A percentile compares a stretch with the other conserved stretches of the same genome.
Conservation (phyloP, 2,113 vertebrate genomes). For the Melanostigma gelatinosum region DNA sequence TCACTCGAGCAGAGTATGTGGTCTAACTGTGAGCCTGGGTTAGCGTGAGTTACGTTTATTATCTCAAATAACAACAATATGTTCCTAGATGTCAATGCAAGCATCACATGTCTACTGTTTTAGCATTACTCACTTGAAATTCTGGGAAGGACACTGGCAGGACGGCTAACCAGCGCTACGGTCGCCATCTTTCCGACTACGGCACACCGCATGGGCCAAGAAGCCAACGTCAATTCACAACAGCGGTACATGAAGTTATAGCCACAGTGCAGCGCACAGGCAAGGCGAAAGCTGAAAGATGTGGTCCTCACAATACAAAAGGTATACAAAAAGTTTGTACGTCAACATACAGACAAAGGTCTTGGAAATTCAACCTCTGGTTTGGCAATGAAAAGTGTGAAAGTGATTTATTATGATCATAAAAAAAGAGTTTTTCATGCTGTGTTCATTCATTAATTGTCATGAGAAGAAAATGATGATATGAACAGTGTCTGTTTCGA, state of each 20-base stretch:
- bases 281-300: not conserved
- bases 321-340: not conserved
- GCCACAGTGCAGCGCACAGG: too few species aligned
- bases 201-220: not conserved
- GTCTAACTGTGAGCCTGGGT: rapidly evolving
- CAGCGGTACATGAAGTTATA: not conserved
- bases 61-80: not conserved
- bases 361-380: not conserved
- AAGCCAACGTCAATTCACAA: not conserved
- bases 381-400: not conserved
- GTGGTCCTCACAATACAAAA: not conserved
- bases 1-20: slow-evolving; percentile 37
- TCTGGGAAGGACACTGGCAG: slow-evolving; percentile 83
- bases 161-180: slow-evolving; percentile 75
- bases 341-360: not conserved
- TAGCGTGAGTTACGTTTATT: not conserved
- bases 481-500: not conserved
- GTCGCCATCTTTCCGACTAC: slow-evolving; percentile 29
- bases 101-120: rapidly evolving
- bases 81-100: rapidly evolving
- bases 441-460: not conserved
- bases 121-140: slow-evolving; percentile 77
- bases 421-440: not conserved
- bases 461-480: not conserved
- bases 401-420: not conserved